Evolutionary conservation across 23 tunicate species (phyloP), one percentile per base, ranked within the genome.

Genomic region (Ciona savignyi): DNA sequence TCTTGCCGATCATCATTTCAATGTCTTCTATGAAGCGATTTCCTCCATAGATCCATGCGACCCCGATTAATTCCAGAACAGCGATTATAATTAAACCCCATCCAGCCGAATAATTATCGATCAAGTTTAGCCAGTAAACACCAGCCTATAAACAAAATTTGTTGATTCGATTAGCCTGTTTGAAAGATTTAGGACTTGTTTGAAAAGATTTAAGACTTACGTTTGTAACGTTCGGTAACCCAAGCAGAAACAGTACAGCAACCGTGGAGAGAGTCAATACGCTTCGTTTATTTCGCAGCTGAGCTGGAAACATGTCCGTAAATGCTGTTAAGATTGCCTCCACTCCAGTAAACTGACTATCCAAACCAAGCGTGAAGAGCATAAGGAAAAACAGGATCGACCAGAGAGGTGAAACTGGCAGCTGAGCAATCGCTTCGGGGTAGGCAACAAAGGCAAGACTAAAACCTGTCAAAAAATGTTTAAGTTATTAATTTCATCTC

Each of bases 1-100:
- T 72, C 56, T 85, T 85, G 19, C 89, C 89, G 23, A 89, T 78
- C 96, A 89, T 89, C 89, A 83, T 83, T 62, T 89, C 87, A 30
- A 89, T 89, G 34, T 89, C 89, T 68, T 89, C 64, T 51, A 89
- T 83, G 68, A 89, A 89, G 0, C 79, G 61, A 62, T 89, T 85
- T 34, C 83, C 89, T 19, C 89, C 96, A 70, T 89, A 89, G 21
- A 89, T 25, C 89, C 89, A 89, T 23, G 85, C 63, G 1, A 89
- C 81, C 33, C 85, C 85, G 19, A 89, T 56, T 15, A 89, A 74
- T 51, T 86, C 93, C 42, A 77, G 70, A 2, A 86, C 77, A 26
- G 93, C 93, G 32, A 74, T 65, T 3, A 86, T 68, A 3, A 86
- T 21, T 49, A 86, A 66, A 70, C 93, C 93, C 93, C 93, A 86